Percentiles rank a stretch among this genome's conserved stretches.
Conservation (phyloP, 2,888 invertebrate genomes). For the Oasisia sp. region DNA sequence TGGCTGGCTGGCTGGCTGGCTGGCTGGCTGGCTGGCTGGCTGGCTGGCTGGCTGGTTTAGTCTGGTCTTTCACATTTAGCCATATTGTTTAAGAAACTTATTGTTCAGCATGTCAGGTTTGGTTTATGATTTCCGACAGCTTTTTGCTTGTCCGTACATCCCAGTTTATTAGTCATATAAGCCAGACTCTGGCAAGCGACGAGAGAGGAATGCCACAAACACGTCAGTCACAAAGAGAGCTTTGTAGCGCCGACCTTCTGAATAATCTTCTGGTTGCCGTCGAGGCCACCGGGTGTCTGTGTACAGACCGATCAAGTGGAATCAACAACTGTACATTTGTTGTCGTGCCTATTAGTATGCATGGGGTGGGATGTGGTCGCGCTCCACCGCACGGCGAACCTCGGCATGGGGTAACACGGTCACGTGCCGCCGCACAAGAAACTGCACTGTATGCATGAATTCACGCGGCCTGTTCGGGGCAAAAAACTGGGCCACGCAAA, state of each 20-base stretch:
- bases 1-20: too few species aligned
- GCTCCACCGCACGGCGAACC: neutral
- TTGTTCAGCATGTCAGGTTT: too few species aligned
- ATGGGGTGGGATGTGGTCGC: neutral
- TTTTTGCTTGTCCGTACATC: too few species aligned
- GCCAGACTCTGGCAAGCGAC: neutral
- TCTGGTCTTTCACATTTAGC: too few species aligned
- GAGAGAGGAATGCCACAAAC: neutral
- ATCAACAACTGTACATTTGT: conserved; percentile 11
- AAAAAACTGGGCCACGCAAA: neutral
- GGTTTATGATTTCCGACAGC: too few species aligned
- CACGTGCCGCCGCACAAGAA: neutral
- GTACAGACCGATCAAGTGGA: neutral
- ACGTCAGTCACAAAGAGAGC: neutral
- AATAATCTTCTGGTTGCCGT: neutral
- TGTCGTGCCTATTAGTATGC: neutral
- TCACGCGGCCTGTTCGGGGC: neutral
- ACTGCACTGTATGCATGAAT: neutral
- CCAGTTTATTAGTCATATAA: neutral
- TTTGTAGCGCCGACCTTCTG: neutral
- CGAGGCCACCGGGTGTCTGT: conserved; percentile 12
- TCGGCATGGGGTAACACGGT: neutral
- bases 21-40: too few species aligned
- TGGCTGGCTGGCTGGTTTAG: too few species aligned
- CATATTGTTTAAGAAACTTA: too few species aligned